Evolutionary conservation across 2,797 vertebrate species (phyloP).

Genomic region (Lateolabrax maculatus): DNA sequence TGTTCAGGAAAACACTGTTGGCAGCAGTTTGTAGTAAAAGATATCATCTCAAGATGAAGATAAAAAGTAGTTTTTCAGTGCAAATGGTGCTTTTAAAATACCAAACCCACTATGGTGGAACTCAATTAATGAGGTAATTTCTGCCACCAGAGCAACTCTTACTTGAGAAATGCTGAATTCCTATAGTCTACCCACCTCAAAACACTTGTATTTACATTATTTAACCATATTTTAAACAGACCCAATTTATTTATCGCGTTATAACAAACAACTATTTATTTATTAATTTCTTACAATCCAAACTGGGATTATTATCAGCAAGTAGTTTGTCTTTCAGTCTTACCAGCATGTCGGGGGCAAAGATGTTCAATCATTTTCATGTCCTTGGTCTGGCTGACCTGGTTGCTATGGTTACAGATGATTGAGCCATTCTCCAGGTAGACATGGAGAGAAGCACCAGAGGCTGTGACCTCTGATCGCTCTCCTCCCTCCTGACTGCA

Average conservation of each 20-base stretch:
- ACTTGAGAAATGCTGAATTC: not conserved
- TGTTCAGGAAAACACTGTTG: not conserved
- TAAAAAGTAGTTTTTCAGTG: not conserved
- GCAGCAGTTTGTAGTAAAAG: not conserved
- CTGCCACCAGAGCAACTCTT: not conserved
- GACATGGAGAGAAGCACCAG: conserved; percentile 26
- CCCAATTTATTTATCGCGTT: not conserved
- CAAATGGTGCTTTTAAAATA: too few species aligned
- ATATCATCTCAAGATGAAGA: not conserved
- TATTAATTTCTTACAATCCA: not conserved
- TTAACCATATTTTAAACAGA: not conserved
- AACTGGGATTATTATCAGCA: not conserved
- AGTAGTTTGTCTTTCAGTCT: not conserved
- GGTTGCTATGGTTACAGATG: conserved; percentile 65
- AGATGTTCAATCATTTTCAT: rapidly evolving
- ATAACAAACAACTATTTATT: too few species aligned
- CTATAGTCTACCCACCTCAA: rapidly evolving
- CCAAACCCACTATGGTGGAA: not conserved
- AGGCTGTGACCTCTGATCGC: not conserved
- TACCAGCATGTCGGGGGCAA: rapidly evolving
- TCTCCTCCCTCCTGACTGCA: conserved; percentile 32
- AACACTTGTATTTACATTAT: too few species aligned
- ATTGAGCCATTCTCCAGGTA: conserved; percentile 23
- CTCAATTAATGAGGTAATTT: not conserved
- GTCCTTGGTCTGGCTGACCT: conserved; percentile 27